A percentile compares a stretch with the other conserved stretches of the same genome.
Conservation (phyloP, 1,140 invertebrate species). For the Bemisia tabaci region DNA sequence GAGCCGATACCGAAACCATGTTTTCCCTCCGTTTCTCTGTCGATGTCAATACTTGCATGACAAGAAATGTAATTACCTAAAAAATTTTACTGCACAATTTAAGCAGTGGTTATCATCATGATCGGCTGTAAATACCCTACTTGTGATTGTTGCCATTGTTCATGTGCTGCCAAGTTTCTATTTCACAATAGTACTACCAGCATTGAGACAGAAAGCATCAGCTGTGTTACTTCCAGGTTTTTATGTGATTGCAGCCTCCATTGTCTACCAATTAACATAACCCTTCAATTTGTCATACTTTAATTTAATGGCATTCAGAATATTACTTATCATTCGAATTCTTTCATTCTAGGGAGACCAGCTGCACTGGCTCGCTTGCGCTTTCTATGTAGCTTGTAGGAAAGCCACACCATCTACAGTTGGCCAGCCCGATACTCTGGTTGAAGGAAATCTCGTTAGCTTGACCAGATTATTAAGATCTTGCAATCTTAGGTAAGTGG, state of each 20-base stretch:
- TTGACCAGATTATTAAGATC: constrained; percentile 73
- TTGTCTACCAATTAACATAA: too few relatives aligned
- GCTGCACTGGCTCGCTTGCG: constrained; percentile 89
- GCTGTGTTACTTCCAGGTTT: background rate
- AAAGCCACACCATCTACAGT: constrained; percentile 67
- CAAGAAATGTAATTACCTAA: too few relatives aligned
- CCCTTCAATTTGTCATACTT: too few relatives aligned
- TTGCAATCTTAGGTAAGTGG: constrained; percentile 74
- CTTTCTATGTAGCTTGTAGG: constrained; percentile 80
- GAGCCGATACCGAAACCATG: too few relatives aligned
- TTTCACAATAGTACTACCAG: constrained; percentile 1
- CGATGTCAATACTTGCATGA: too few relatives aligned
- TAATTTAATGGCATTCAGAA: constrained; percentile 4
- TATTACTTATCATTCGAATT: constrained; percentile 2
- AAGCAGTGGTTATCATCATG: constrained; percentile 1
- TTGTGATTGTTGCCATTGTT: constrained; percentile 3
- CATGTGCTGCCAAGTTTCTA: constrained; percentile 2
- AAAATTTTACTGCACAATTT: background rate
- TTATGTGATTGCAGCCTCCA: background rate
- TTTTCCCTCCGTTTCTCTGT: too few relatives aligned
- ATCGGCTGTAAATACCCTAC: constrained; percentile 3
- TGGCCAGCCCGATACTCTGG: constrained; percentile 44
- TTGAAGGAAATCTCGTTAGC: constrained; percentile 86
- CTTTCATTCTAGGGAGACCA: constrained; percentile 87
- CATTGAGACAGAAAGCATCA: background rate